Evolutionary conservation across 2,113 vertebrate genomes (phyloP).

Genomic region (Semnornis frantzii): DNA sequence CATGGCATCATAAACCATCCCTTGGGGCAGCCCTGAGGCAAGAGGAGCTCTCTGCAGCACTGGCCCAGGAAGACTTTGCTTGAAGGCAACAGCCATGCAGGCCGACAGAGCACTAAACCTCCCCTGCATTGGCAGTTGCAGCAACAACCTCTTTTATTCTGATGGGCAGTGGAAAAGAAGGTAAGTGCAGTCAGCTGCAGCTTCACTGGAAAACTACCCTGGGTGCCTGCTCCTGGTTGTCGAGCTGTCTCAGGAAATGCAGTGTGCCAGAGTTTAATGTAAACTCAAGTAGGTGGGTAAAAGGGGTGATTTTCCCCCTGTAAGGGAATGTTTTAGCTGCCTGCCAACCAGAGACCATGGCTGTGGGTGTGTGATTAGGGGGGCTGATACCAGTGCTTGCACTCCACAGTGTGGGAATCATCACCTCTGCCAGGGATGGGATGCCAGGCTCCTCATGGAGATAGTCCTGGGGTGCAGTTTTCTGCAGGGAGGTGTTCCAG

Average conservation of each 20-base stretch:
- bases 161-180: not conserved
- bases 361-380: not conserved
- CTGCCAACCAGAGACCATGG: not conserved
- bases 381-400: not conserved
- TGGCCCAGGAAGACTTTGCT: not conserved
- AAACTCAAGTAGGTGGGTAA: not conserved
- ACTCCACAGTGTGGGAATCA: not conserved
- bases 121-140: not conserved
- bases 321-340: not conserved
- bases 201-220: not conserved
- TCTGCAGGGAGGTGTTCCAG: not conserved
- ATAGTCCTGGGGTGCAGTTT: not conserved
- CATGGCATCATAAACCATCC: not conserved
- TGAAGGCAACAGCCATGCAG: fast-evolving
- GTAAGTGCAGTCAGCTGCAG: not conserved
- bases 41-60: not conserved
- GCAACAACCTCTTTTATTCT: not conserved
- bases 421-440: fast-evolving
- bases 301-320: not conserved
- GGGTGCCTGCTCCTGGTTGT: not conserved
- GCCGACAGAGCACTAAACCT: not conserved
- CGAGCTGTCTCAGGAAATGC: fast-evolving
- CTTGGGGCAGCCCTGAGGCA: not conserved
- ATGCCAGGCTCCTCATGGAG: not conserved
- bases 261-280: not conserved